phyloP scores from a whole-genome alignment of 2,797 vertebrate genomes.

The Silurus lanzhouensis region DNA sequence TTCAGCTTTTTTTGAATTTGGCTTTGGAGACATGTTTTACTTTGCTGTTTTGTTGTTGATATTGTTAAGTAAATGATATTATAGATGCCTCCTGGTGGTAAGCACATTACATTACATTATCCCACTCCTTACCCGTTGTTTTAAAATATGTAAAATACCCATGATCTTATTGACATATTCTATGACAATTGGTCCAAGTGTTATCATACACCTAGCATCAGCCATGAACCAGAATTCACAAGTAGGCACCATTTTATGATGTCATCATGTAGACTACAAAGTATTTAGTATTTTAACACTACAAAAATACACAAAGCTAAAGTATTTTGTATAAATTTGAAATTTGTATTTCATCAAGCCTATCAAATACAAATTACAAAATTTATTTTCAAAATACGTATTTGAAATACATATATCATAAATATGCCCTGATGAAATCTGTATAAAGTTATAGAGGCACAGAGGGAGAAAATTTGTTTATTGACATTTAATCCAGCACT shows the following conservation, averaged over 20 bases:
- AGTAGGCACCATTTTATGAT: too few species aligned
- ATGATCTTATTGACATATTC: neutral
- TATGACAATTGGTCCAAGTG: neutral
- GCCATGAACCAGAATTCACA: too few species aligned
- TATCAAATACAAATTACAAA: too few species aligned
- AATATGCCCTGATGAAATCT: neutral
- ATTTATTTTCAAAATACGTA: too few species aligned
- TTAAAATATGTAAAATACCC: neutral
- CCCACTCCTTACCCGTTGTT: neutral
- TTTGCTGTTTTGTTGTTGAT: neutral
- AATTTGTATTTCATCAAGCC: too few species aligned
- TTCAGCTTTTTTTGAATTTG: neutral
- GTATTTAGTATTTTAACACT: too few species aligned
- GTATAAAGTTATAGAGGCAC: neutral
- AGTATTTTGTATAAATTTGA: too few species aligned
- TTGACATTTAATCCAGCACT: slow-evolving; percentile 2
- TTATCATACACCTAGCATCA: neutral
- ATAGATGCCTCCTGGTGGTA: slow-evolving; percentile 5
- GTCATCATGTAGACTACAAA: too few species aligned
- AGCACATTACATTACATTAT: neutral
- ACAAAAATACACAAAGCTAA: too few species aligned
- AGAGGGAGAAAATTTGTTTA: neutral
- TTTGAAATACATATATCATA: too few species aligned
- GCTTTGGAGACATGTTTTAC: neutral
- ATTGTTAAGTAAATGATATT: neutral